These are phyloP conservation scores for Argyresthia albistria DNA, from an alignment of 2,888 invertebrate species.

Conservation along the genomic window DNA sequence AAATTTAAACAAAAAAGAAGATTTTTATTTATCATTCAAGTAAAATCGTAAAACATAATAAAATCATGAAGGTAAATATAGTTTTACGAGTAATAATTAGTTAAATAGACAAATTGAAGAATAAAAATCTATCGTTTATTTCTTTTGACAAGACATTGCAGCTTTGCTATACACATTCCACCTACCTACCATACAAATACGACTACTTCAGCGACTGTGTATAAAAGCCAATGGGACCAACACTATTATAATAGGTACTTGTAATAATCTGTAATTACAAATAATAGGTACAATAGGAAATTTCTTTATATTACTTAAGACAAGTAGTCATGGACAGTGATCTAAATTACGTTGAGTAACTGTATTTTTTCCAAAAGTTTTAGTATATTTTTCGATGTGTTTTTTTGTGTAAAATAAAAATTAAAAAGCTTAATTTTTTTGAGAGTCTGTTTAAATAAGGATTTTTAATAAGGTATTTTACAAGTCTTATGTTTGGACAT, in stretches of 20 bases:
- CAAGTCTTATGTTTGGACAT: not conserved
- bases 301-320: not conserved
- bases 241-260: constrained; percentile 26
- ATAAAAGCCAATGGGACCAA: constrained; percentile 53
- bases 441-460: constrained; percentile 13
- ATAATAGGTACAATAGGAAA: constrained; percentile 13
- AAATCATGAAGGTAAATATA: too few species aligned
- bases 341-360: not conserved
- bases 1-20: constrained; percentile 13
- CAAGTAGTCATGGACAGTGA: not conserved
- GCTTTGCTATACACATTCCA: constrained; percentile 31
- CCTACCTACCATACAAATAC: constrained; percentile 52
- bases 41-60: not conserved
- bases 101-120: constrained; percentile 8
- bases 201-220: constrained; percentile 57
- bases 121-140: constrained; percentile 7
- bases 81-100: not conserved
- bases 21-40: not conserved
- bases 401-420: constrained; percentile 37
- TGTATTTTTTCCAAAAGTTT: not conserved
- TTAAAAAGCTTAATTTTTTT: constrained; percentile 16
- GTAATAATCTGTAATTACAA: constrained; percentile 29
- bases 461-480: not conserved
- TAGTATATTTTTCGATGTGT: constrained; percentile 29
- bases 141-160: constrained; percentile 34